A percentile compares a stretch with the other conserved stretches of the same genome.
These are phyloP conservation scores for Rhinichthys klamathensis DNA, from an alignment of 2,113 vertebrate species.

Conservation along the genomic window DNA sequence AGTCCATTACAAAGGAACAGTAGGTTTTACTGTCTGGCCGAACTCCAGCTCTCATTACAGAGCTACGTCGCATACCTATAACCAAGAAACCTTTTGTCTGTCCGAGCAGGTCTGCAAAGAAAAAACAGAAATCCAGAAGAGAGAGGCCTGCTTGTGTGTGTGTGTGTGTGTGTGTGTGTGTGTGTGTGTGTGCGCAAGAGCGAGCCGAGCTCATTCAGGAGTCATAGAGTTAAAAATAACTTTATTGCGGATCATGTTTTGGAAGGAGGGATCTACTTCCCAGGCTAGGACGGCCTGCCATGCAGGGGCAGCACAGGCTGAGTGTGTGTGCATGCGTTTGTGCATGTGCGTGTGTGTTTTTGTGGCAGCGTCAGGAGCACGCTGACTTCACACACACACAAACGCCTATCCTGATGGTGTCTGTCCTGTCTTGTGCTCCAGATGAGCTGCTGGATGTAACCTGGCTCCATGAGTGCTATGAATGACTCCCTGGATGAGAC, in stretches of 20 bases:
- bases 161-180: slow-evolving; percentile 35
- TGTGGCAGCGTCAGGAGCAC: slow-evolving; percentile 41
- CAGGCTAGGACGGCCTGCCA: slow-evolving; percentile 73
- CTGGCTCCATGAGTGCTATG: slow-evolving; percentile 75
- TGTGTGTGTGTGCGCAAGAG: slow-evolving; percentile 35
- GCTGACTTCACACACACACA: slow-evolving; percentile 61
- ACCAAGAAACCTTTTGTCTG: slow-evolving; percentile 62
- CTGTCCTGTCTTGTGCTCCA: slow-evolving; percentile 65
- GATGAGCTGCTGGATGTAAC: slow-evolving; percentile 79
- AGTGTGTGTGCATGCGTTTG: slow-evolving; percentile 49
- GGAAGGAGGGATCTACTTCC: slow-evolving; percentile 77
- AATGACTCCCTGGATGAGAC: slow-evolving; percentile 75
- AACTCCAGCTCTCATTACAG: slow-evolving; percentile 63
- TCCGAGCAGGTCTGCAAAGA: slow-evolving; percentile 43
- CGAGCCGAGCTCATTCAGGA: slow-evolving; percentile 62
- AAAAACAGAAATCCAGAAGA: neutral
- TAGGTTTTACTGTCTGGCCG: slow-evolving; percentile 66
- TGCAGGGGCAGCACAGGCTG: slow-evolving; percentile 70
- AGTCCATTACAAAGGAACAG: slow-evolving; percentile 70
- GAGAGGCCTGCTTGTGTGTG: slow-evolving; percentile 34
- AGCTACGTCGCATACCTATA: slow-evolving; percentile 58
- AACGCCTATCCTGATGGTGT: slow-evolving; percentile 55
- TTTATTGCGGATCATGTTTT: slow-evolving; percentile 79
- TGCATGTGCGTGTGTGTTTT: slow-evolving; percentile 54
- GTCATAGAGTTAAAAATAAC: slow-evolving; percentile 79